Evolutionary conservation across 2,797 vertebrate species (phyloP), one percentile per base, ranked within the genome.

Genomic region (Poeciliopsis infans): DNA sequence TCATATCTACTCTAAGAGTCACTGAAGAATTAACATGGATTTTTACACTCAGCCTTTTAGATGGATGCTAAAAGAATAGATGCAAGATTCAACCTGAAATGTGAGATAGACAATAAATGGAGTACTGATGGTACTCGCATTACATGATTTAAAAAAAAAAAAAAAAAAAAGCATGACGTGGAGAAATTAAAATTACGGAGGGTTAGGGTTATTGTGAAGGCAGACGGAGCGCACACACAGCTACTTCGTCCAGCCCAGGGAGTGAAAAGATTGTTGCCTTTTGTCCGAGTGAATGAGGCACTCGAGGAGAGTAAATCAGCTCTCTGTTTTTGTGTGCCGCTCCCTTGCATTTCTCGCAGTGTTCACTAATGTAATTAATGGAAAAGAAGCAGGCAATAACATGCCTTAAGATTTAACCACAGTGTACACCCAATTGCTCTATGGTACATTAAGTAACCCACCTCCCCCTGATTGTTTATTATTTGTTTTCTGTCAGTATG

Each of bases 281-380:
- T 93, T 93, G 91, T 92, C 83, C 90, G 64, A 76, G 77, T 87
- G 77, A 82, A 80, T 78, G 87, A 91, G 83, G 77, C 88, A 81
- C 83, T 88, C 64, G 72, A 92, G 82, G 83, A 88, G 80, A 87
- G 88, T 93, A 92, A 93, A 94, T 93, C 79, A 83, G 72, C 77
- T 78, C 85, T 90, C 92, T 93, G 83, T 91, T 93, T 91, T 89
- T 87, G 51, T 71, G 68, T 78, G 85, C 90, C 74, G 59, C 87
- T 85, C 87, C 90, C 94, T 84, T 86, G 83, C 85, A 90, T 88
- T 79, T 89, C 91, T 91, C 82, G 79, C 87, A 82, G 83, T 80
- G 57, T 93, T 94, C 86, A 87, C 94, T 94, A 92, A 93, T 92
- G 92, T 90, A 87, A 95, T 94, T 87, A 90, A 72, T 89, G 83